Evolutionary conservation across 92 coral and sea anemone genomes (phyloP).

Genomic region (Ricordea florida): DNA sequence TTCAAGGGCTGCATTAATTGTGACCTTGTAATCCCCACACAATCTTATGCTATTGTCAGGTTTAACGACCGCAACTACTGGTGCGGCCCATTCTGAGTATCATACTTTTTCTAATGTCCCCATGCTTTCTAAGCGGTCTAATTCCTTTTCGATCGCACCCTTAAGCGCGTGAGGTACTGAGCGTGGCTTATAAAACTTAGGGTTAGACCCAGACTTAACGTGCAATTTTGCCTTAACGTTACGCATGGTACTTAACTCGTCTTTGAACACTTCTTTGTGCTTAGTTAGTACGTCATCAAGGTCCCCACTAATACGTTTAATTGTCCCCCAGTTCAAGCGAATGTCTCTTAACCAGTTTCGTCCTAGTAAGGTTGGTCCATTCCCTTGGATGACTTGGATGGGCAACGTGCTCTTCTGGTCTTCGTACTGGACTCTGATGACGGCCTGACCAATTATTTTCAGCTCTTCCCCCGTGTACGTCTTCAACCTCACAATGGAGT

Average conservation of each 20-base stretch:
- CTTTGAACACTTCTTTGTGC: conserved; percentile 19
- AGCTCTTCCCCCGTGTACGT: too few species aligned
- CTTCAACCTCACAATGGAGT: conserved; percentile 7
- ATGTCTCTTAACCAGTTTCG: conserved; percentile 34
- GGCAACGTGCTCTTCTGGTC: conserved; percentile 13
- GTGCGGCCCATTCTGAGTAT: neutral
- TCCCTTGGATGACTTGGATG: conserved; percentile 11
- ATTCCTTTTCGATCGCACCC: too few species aligned
- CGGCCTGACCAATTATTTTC: conserved; percentile 13
- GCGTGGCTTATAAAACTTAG: too few species aligned
- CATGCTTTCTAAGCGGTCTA: too few species aligned
- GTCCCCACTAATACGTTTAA: neutral
- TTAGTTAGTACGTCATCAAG: conserved; percentile 11
- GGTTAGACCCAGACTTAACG: too few species aligned
- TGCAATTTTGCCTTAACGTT: too few species aligned
- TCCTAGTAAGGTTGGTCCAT: conserved; percentile 28
- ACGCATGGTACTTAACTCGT: conserved; percentile 36
- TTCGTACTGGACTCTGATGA: conserved; percentile 16
- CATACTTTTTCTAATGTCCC: too few species aligned
- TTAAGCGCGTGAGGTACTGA: too few species aligned
- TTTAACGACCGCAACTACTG: neutral
- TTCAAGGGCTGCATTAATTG: too few species aligned
- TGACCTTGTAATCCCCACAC: too few species aligned
- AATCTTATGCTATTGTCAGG: neutral
- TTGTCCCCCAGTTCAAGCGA: conserved; percentile 23